Conservation (phyloP, 2,888 invertebrate species). For the Copidosoma aretas region DNA sequence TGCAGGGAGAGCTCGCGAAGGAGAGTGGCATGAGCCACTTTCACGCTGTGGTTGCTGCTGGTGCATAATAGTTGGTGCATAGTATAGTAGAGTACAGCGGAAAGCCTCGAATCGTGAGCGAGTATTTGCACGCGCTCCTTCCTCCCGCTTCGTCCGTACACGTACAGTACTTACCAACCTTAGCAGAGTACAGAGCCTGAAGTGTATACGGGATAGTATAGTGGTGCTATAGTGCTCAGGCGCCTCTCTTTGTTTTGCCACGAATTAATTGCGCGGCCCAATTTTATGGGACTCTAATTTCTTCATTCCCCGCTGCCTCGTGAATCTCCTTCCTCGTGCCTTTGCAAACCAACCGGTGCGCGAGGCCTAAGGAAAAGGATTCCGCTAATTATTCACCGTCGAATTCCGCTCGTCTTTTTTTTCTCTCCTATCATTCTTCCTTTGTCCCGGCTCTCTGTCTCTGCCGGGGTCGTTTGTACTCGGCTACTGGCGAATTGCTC, state of each 20-base stretch:
- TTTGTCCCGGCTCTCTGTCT: too few relatives aligned
- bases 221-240: not conserved
- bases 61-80: too few relatives aligned
- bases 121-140: too few relatives aligned
- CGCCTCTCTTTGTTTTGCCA: conserved; percentile 16
- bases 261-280: conserved; percentile 37
- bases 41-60: conserved; percentile 10
- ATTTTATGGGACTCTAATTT: conserved; percentile 32
- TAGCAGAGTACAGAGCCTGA: too few relatives aligned
- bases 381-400: conserved; percentile 3
- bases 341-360: too few relatives aligned
- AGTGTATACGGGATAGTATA: not conserved
- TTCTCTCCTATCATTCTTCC: not conserved
- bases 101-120: conserved; percentile 4
- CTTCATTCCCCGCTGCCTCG: conserved; percentile 11
- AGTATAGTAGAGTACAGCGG: not conserved
- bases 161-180: too few relatives aligned
- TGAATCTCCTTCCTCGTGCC: not conserved
- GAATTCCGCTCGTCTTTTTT: conserved; percentile 8
- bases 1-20: not conserved
- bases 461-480: too few relatives aligned
- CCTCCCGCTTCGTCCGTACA: too few relatives aligned
- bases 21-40: conserved; percentile 21
- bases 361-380: not conserved
- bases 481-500: too few relatives aligned